These are phyloP conservation scores for Sterna hirundo DNA, from an alignment of 2,113 vertebrate species.

Conservation along the genomic window DNA sequence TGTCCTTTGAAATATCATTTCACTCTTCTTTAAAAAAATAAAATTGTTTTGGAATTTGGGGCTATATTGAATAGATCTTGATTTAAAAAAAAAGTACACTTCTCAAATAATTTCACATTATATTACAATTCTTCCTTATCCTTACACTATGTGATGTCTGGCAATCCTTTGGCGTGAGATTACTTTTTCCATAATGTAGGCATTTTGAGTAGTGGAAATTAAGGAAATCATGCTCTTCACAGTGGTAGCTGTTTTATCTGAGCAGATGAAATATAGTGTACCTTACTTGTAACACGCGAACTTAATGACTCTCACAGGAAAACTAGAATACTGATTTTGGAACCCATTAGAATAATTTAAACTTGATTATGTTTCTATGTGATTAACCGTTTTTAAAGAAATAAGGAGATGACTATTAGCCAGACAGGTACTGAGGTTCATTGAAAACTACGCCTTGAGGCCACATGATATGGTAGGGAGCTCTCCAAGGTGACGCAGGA, in stretches of 20 bases:
- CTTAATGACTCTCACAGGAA: slow-evolving; percentile 12
- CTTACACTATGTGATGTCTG: neutral
- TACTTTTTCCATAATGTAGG: neutral
- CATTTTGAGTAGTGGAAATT: neutral
- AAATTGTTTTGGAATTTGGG: neutral
- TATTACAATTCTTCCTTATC: neutral
- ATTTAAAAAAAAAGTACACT: neutral
- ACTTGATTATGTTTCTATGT: slow-evolving; percentile 1
- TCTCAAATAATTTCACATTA: neutral
- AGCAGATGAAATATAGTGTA: slow-evolving; percentile 10
- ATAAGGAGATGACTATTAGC: neutral
- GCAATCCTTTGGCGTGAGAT: neutral
- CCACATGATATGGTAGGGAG: neutral
- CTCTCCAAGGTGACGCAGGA: neutral
- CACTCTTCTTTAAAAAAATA: neutral
- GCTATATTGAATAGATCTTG: neutral
- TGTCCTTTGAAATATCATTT: neutral
- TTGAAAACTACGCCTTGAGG: neutral
- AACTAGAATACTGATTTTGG: neutral
- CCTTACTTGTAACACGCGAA: neutral
- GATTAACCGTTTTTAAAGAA: slow-evolving; percentile 23
- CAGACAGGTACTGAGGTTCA: neutral
- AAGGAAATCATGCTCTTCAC: neutral
- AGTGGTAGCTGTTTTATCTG: neutral
- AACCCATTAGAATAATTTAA: slow-evolving; percentile 10